A percentile compares a stretch with the other conserved stretches of the same genome.
These are phyloP conservation scores for Ramphastos sulfuratus DNA, from an alignment of 2,113 vertebrate genomes.

Conservation along the genomic window DNA sequence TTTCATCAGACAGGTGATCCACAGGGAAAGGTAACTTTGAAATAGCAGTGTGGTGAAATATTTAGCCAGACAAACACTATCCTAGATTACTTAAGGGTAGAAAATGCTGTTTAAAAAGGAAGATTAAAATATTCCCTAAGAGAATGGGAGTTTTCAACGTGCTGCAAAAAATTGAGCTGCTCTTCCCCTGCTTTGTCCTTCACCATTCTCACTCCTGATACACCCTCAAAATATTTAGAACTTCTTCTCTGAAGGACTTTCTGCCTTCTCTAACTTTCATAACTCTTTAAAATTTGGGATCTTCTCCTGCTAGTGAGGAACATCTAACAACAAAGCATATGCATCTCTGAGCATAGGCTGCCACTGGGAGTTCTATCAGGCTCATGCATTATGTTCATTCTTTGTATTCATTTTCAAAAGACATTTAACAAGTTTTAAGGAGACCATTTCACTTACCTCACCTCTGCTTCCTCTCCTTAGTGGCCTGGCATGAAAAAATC, in stretches of 20 bases:
- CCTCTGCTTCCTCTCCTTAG: not conserved
- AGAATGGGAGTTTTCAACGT: not conserved
- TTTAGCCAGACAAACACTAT: not conserved
- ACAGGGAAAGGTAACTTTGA: not conserved
- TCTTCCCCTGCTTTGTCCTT: not conserved
- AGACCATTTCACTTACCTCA: not conserved
- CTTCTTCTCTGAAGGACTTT: not conserved
- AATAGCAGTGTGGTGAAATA: not conserved
- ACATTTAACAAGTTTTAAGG: not conserved
- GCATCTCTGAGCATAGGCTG: not conserved
- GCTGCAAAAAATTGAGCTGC: not conserved
- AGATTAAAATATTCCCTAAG: not conserved
- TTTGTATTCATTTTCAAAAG: not conserved
- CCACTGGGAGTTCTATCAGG: not conserved
- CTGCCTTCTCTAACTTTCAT: not conserved
- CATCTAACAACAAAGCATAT: not conserved
- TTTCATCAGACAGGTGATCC: not conserved
- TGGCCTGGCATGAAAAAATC: not conserved
- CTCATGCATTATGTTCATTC: not conserved
- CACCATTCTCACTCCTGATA: not conserved
- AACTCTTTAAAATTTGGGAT: not conserved
- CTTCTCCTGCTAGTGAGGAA: not conserved
- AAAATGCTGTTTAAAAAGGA: slow-evolving; percentile 6
- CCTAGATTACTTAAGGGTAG: not conserved
- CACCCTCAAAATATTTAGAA: not conserved